These are phyloP conservation scores for Isichthys henryi DNA, from an alignment of 2,113 vertebrate genomes.

Conservation along the genomic window DNA sequence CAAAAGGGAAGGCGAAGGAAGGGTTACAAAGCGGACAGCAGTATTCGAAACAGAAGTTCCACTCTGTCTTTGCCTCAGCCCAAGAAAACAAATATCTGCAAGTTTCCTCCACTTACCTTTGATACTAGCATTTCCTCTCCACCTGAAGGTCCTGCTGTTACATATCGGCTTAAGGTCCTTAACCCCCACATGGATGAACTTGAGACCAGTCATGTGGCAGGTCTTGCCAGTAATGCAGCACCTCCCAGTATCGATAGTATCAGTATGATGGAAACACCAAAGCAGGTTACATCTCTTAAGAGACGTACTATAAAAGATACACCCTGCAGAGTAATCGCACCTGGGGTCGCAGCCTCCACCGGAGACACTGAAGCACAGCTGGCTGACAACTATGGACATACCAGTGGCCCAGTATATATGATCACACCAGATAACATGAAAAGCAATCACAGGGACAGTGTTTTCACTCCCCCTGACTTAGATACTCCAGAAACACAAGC, in stretches of 20 bases:
- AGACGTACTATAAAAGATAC: constrained; percentile 13
- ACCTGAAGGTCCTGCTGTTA: constrained; percentile 15
- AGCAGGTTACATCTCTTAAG: background rate
- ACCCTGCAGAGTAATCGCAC: background rate
- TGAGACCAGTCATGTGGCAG: background rate
- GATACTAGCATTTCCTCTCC: constrained; percentile 33
- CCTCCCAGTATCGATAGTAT: background rate
- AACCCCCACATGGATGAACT: background rate
- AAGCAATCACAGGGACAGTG: background rate
- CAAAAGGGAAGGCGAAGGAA: constrained; percentile 32
- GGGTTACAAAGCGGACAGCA: constrained; percentile 26
- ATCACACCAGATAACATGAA: constrained; percentile 17
- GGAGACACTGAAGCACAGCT: background rate
- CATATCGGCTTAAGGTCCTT: constrained; percentile 6
- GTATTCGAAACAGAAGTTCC: constrained; percentile 33
- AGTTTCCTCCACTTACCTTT: constrained; percentile 67
- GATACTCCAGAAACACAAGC: constrained; percentile 48
- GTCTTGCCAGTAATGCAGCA: background rate
- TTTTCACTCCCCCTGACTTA: constrained; percentile 39
- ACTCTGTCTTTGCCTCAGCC: constrained; percentile 26
- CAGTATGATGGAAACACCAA: constrained; percentile 20
- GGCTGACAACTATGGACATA: background rate
- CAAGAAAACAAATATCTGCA: constrained; percentile 52
- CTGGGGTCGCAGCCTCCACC: background rate
- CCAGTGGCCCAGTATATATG: background rate